Evolutionary conservation across 1,140 invertebrate species (phyloP).

Genomic region (Drosophila leontia): DNA sequence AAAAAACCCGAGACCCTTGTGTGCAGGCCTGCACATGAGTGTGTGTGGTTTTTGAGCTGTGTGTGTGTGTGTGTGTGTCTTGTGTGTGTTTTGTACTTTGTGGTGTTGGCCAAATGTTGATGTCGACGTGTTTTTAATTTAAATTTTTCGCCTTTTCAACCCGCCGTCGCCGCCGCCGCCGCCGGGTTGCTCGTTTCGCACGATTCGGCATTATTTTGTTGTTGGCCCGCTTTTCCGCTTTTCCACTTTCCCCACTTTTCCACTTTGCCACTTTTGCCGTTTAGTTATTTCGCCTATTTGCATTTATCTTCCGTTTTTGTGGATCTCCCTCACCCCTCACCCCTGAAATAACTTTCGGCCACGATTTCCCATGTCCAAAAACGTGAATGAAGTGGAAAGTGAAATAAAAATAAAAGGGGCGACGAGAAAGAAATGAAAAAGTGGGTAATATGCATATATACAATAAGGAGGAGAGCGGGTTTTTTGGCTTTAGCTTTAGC

Average conservation of each 20-base stretch:
- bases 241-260: slow-evolving; percentile 16
- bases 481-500: slow-evolving; percentile 21
- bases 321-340: background rate
- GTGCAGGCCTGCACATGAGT: slow-evolving; percentile 7
- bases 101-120: slow-evolving; percentile 65
- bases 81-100: slow-evolving; percentile 20
- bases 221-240: slow-evolving; percentile 29
- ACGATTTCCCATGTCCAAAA: slow-evolving; percentile 35
- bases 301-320: slow-evolving; percentile 49
- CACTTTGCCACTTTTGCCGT: slow-evolving; percentile 38
- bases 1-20: slow-evolving; percentile 26
- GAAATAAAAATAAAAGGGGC: slow-evolving; percentile 13
- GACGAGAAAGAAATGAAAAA: background rate
- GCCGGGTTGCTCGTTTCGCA: slow-evolving; percentile 37
- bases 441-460: slow-evolving; percentile 53
- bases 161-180: background rate
- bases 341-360: slow-evolving; percentile 28
- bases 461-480: slow-evolving; percentile 11
- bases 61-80: slow-evolving; percentile 4
- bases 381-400: slow-evolving; percentile 31
- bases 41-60: slow-evolving; percentile 4
- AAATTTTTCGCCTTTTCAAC: slow-evolving; percentile 55
- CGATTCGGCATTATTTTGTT: slow-evolving; percentile 66
- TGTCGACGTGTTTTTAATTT: slow-evolving; percentile 80
- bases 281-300: slow-evolving; percentile 72